These are phyloP conservation scores for Campoplex capitator DNA, from an alignment of 2,888 invertebrate species.

Conservation along the genomic window DNA sequence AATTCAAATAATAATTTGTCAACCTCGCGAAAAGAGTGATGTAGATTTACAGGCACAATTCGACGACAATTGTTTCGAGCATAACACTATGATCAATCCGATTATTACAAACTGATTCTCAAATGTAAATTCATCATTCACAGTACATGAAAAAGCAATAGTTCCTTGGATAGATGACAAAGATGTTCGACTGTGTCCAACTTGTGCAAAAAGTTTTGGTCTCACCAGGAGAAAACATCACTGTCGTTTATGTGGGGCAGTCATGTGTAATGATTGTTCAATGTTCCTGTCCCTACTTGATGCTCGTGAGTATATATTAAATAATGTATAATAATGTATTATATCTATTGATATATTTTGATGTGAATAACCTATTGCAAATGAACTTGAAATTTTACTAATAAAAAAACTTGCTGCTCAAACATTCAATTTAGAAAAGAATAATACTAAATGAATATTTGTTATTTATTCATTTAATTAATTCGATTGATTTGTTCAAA, in stretches of 20 bases:
- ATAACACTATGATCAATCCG: neutral
- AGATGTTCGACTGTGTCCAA: constrained; percentile 95
- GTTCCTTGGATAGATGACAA: constrained; percentile 98
- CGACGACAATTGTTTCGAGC: neutral
- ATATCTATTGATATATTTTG: neutral
- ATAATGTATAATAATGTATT: neutral
- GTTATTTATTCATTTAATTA: neutral
- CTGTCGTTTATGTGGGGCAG: constrained; percentile 96
- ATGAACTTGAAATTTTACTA: too few species aligned
- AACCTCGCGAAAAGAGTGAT: neutral
- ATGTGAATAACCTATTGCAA: too few species aligned
- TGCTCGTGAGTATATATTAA: constrained; percentile 88
- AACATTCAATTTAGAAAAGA: neutral
- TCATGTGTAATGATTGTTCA: constrained; percentile 97
- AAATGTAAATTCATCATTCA: constrained; percentile 26
- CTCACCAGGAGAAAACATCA: constrained; percentile 97
- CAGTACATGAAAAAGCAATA: constrained; percentile 88
- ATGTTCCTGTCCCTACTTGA: constrained; percentile 91
- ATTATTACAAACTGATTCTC: neutral
- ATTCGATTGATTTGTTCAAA: neutral
- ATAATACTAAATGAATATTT: neutral
- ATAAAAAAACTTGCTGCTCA: too few species aligned
- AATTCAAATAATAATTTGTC: too few species aligned
- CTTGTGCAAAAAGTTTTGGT: constrained; percentile 95
- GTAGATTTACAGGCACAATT: neutral